These are phyloP conservation scores for Cephus pygmeus DNA, from an alignment of 2,888 invertebrate genomes.

Conservation along the genomic window DNA sequence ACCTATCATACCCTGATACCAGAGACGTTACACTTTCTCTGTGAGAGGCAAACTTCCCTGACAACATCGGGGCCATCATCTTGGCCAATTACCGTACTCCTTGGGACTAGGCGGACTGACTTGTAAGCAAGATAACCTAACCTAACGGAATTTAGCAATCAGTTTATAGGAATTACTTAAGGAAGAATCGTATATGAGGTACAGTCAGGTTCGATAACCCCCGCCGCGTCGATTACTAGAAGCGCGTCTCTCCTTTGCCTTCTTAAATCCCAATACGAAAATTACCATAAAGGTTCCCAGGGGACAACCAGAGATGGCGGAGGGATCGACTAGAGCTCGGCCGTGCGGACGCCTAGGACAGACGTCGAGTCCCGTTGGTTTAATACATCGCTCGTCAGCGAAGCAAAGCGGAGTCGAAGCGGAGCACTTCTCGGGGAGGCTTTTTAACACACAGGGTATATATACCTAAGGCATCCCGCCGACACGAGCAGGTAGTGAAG, in stretches of 20 bases:
- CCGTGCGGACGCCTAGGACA: not conserved
- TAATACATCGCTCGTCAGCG: not conserved
- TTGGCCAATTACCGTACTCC: not conserved
- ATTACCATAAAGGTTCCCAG: not conserved
- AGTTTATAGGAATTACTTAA: constrained; percentile 2
- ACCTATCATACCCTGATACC: not conserved
- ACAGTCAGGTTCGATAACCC: not conserved
- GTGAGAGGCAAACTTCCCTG: constrained; percentile 9
- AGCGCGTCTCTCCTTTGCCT: not conserved
- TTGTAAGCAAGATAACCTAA: not conserved
- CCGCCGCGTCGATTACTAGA: not conserved
- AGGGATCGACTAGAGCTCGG: not conserved
- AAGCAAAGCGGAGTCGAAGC: not conserved
- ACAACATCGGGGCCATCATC: constrained; percentile 30
- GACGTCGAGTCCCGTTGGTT: not conserved
- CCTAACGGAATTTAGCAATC: constrained; percentile 3
- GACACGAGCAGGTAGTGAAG: not conserved
- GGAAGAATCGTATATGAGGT: not conserved
- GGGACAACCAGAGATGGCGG: too few relatives aligned
- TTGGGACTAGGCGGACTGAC: not conserved
- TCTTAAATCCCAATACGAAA: not conserved
- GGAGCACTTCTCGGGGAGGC: not conserved
- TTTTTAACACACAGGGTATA: not conserved
- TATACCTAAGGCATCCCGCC: not conserved
- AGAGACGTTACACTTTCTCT: constrained; percentile 37